Evolutionary conservation across 2,888 invertebrate species (phyloP).

Genomic region (Caenorhabditis sp.): DNA sequence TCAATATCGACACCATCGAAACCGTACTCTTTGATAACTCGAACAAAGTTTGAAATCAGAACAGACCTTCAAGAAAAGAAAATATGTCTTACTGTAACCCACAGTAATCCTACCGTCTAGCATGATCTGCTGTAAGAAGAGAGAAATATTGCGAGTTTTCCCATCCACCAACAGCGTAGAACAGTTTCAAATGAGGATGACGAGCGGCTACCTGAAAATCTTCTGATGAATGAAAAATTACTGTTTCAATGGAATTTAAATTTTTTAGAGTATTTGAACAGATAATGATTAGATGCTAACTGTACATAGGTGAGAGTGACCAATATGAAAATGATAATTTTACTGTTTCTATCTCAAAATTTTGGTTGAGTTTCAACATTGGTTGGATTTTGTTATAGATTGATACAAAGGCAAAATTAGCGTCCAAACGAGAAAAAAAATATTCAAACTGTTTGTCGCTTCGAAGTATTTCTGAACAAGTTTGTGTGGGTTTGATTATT

Average conservation of each 20-base stretch:
- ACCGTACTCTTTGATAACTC: conserved; percentile 55
- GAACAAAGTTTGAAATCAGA: conserved; percentile 55
- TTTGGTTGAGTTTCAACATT: too few relatives aligned
- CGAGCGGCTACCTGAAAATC: conserved; percentile 42
- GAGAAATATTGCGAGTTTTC: conserved; percentile 68
- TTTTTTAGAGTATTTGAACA: too few relatives aligned
- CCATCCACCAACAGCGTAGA: conserved; percentile 70
- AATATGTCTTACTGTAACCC: conserved; percentile 13
- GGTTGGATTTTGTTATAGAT: too few relatives aligned
- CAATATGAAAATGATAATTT: too few relatives aligned
- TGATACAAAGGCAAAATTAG: too few relatives aligned
- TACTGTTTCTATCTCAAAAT: too few relatives aligned
- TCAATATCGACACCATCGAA: conserved; percentile 70
- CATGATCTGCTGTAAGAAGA: conserved; percentile 53
- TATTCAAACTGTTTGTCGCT: too few relatives aligned
- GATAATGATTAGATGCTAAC: too few relatives aligned
- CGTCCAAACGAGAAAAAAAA: too few relatives aligned
- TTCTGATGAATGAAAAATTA: not conserved
- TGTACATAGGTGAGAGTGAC: too few relatives aligned
- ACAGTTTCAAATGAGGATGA: conserved; percentile 58
- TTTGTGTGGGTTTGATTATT: too few relatives aligned
- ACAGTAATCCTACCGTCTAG: conserved; percentile 48
- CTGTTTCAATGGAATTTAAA: not conserved
- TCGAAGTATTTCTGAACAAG: too few relatives aligned
- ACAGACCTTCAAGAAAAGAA: conserved; percentile 20